Conservation (phyloP, 2,888 invertebrate species). For the Erynnis tages region DNA sequence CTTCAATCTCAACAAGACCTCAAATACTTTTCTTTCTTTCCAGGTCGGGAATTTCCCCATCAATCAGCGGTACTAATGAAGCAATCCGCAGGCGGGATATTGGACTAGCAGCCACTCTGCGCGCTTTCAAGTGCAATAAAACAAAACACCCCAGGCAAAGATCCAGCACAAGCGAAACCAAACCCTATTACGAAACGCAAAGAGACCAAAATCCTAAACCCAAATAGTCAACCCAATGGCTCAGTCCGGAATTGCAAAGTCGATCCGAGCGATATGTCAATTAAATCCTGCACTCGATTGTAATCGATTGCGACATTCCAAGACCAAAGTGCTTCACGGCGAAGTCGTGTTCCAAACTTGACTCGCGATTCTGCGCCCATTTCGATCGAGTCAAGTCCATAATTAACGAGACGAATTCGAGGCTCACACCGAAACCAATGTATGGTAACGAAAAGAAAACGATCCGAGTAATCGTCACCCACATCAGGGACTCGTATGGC, state of each 20-base stretch:
- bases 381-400: slow-evolving; percentile 11
- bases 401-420: slow-evolving; percentile 34
- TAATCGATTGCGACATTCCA: slow-evolving; percentile 62
- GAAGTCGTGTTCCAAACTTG: slow-evolving; percentile 71
- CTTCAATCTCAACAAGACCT: slow-evolving; percentile 20
- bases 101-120: slow-evolving; percentile 67
- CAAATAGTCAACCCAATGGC: slow-evolving; percentile 49
- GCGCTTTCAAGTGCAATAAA: slow-evolving; percentile 65
- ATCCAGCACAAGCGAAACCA: slow-evolving; percentile 47
- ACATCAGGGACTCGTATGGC: slow-evolving; percentile 77
- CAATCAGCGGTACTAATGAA: slow-evolving; percentile 74
- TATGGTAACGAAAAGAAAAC: slow-evolving; percentile 67
- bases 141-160: slow-evolving; percentile 54
- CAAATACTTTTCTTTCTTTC: slow-evolving; percentile 59
- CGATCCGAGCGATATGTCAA: slow-evolving; percentile 70
- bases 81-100: slow-evolving; percentile 77
- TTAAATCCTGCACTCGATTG: slow-evolving; percentile 60
- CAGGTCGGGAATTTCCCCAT: slow-evolving; percentile 64
- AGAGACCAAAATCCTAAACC: slow-evolving; percentile 42
- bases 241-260: slow-evolving; percentile 51
- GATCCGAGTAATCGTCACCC: slow-evolving; percentile 61
- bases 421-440: slow-evolving; percentile 63
- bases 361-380: slow-evolving; percentile 37
- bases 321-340: slow-evolving; percentile 63
- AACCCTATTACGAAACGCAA: slow-evolving; percentile 47